These are phyloP conservation scores for Drosophila percnosoma DNA, from an alignment of 2,888 invertebrate species.

Conservation along the genomic window DNA sequence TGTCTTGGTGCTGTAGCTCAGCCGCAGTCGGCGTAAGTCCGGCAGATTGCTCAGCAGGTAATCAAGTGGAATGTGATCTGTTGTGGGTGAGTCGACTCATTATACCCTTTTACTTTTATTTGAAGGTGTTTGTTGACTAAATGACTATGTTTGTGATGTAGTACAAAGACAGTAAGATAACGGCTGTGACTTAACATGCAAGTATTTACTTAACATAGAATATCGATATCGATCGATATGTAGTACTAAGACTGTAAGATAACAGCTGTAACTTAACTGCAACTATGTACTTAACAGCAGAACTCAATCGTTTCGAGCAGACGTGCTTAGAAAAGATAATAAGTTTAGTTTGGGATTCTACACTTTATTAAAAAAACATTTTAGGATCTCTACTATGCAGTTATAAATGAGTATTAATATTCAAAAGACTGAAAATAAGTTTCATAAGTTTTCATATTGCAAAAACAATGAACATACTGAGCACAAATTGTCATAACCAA, in stretches of 20 bases:
- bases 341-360: neutral
- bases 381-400: neutral
- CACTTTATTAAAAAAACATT: neutral
- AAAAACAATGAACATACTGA: neutral
- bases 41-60: constrained; percentile 83
- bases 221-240: neutral
- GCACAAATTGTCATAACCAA: neutral
- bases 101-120: constrained; percentile 14
- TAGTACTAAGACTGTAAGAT: neutral
- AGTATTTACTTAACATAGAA: neutral
- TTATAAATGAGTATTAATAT: neutral
- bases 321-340: neutral
- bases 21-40: constrained; percentile 82
- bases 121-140: neutral
- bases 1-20: constrained; percentile 84
- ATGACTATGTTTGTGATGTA: neutral
- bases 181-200: no score
- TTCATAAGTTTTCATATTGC: neutral
- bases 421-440: no score
- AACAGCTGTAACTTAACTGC: no score
- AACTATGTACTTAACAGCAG: neutral
- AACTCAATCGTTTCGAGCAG: neutral
- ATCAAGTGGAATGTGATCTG: constrained; percentile 85
- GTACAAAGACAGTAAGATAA: no score
- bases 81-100: constrained; percentile 46